phyloP scores from a whole-genome alignment of 2,888 invertebrate genomes.

The Cosmopolites sordidus region DNA sequence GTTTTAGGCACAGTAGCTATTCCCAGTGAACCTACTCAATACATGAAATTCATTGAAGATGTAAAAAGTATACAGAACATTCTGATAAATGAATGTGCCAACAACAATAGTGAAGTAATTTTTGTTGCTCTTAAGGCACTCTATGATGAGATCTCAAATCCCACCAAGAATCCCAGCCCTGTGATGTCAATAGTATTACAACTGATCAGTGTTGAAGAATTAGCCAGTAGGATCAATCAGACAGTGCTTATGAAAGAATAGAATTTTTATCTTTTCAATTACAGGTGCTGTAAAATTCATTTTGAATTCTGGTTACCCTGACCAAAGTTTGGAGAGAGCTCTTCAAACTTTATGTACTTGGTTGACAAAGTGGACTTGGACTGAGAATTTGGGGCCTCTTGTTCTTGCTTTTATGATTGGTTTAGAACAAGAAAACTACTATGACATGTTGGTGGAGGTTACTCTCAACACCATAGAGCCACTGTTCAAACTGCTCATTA shows the following conservation, averaged over 20 bases:
- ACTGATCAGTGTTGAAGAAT: conserved; percentile 38
- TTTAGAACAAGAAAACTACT: conserved; percentile 42
- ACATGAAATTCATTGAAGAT: conserved; percentile 41
- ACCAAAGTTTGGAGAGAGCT: conserved; percentile 58
- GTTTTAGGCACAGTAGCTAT: conserved; percentile 49
- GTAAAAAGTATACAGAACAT: conserved; percentile 42
- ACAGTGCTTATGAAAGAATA: neutral
- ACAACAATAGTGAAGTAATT: conserved; percentile 51
- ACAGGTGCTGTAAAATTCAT: conserved; percentile 49
- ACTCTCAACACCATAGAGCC: conserved; percentile 58
- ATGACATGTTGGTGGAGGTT: conserved; percentile 54
- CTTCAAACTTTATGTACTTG: conserved; percentile 65
- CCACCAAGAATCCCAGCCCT: conserved; percentile 55
- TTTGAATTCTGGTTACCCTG: conserved; percentile 43
- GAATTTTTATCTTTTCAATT: conserved; percentile 1
- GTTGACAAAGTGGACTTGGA: conserved; percentile 60
- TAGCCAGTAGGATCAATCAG: conserved; percentile 29
- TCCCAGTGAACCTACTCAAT: conserved; percentile 38
- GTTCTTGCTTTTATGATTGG: conserved; percentile 62
- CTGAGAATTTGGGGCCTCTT: conserved; percentile 62
- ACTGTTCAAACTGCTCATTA: conserved; percentile 55
- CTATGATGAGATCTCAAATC: conserved; percentile 58
- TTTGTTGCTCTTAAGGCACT: conserved; percentile 57
- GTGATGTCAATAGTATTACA: conserved; percentile 59
- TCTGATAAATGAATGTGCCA: conserved; percentile 42